phyloP scores from a whole-genome alignment of 2,888 invertebrate species.

The Aspidiotus rigidus region DNA sequence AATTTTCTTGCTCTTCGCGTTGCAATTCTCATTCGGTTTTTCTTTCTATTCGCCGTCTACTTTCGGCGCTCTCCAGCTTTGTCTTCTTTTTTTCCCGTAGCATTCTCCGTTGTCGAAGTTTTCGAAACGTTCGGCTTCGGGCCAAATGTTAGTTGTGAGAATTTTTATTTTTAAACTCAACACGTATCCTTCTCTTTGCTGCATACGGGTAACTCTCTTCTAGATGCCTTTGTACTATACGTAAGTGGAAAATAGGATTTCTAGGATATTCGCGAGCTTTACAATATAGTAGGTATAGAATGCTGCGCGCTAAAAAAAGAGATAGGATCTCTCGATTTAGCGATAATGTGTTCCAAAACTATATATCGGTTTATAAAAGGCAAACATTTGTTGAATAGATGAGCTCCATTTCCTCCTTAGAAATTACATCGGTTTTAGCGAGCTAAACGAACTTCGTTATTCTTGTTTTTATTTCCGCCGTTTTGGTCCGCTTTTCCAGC shows the following conservation, averaged over 20 bases:
- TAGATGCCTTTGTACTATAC: not conserved
- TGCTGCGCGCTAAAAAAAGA: not conserved
- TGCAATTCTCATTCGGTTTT: not conserved
- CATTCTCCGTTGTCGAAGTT: not conserved
- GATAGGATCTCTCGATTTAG: not conserved
- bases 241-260: not conserved
- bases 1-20: not conserved
- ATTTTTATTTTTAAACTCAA: not conserved
- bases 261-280: not conserved
- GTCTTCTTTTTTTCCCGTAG: not conserved
- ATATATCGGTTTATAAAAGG: not conserved
- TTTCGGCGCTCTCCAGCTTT: too few relatives aligned
- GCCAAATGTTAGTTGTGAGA: conserved; percentile 1
- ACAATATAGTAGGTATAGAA: not conserved
- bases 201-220: too few relatives aligned
- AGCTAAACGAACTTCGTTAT: too few relatives aligned
- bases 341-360: conserved; percentile 4
- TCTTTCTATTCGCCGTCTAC: not conserved
- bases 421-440: not conserved
- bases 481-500: too few relatives aligned
- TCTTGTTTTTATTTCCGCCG: too few relatives aligned
- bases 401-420: not conserved
- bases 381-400: conserved; percentile 4
- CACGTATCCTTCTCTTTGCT: not conserved
- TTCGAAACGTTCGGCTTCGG: conserved; percentile 4